Conservation (phyloP, 2,888 invertebrate genomes). For the Anoplius nigerrimus region DNA sequence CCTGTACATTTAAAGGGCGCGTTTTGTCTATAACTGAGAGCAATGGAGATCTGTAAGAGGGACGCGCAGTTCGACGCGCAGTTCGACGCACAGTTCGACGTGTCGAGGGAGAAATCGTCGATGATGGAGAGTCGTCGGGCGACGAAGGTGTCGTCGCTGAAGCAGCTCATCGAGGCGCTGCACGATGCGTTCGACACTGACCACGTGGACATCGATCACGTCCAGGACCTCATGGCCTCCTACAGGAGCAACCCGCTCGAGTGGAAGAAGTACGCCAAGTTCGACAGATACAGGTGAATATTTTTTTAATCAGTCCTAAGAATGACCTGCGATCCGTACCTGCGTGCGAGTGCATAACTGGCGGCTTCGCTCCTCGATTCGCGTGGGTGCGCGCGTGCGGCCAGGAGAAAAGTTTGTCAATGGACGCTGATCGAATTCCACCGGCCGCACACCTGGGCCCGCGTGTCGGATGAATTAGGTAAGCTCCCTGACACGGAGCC, state of each 20-base stretch:
- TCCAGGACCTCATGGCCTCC: constrained; percentile 84
- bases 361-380: no score
- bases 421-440: no score
- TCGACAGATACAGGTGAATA: constrained; percentile 89
- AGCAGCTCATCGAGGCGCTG: constrained; percentile 82
- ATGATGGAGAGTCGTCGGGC: constrained; percentile 16
- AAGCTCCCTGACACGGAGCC: no score
- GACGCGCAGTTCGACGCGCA: not conserved
- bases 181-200: constrained; percentile 87
- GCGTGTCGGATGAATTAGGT: no score
- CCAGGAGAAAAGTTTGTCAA: no score
- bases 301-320: no score
- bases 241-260: constrained; percentile 94
- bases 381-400: no score
- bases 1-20: not conserved
- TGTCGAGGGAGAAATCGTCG: constrained; percentile 12
- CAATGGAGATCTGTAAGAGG: constrained; percentile 6
- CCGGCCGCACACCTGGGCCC: no score
- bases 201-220: constrained; percentile 92
- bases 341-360: no score
- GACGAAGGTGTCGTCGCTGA: constrained; percentile 72
- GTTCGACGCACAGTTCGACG: no score
- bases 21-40: no score
- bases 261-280: constrained; percentile 96
- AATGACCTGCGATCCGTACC: no score